These are phyloP conservation scores for Rambutsinella grinnellia DNA, from an alignment of 2,888 invertebrate species.

Conservation along the genomic window DNA sequence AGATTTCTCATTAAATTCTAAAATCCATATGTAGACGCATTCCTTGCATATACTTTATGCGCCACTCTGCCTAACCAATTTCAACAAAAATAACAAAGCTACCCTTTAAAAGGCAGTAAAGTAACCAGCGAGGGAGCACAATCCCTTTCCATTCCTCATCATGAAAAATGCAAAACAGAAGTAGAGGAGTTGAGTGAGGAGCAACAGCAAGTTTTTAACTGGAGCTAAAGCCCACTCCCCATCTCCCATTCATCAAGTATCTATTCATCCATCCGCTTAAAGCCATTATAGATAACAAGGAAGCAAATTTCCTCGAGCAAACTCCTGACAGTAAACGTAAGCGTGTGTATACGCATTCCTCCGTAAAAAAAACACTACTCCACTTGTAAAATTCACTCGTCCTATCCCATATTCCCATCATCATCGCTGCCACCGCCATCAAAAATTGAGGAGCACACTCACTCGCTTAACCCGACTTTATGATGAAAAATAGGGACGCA, in stretches of 20 bases:
- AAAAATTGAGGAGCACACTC: neutral
- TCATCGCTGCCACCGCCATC: neutral
- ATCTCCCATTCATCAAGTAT: neutral
- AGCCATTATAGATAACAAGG: neutral
- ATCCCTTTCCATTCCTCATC: neutral
- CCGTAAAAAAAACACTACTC: neutral
- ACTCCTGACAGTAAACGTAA: neutral
- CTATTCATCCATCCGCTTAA: neutral
- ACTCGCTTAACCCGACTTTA: neutral
- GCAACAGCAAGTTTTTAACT: neutral
- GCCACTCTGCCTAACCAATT: no score
- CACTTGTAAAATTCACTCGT: neutral
- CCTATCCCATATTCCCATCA: neutral
- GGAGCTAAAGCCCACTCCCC: neutral
- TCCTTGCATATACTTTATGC: no score
- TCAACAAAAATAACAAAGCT: no score
- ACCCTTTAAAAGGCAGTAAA: no score
- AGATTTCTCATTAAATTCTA: neutral
- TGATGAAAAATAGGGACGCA: neutral
- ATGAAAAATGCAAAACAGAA: neutral
- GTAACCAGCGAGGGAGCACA: neutral
- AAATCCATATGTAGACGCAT: no score
- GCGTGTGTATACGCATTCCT: neutral
- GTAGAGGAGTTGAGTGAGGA: no score
- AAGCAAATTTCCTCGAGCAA: constrained; percentile 3